Conservation (phyloP, 2,797 vertebrate species). For the Thaleichthys pacificus region DNA sequence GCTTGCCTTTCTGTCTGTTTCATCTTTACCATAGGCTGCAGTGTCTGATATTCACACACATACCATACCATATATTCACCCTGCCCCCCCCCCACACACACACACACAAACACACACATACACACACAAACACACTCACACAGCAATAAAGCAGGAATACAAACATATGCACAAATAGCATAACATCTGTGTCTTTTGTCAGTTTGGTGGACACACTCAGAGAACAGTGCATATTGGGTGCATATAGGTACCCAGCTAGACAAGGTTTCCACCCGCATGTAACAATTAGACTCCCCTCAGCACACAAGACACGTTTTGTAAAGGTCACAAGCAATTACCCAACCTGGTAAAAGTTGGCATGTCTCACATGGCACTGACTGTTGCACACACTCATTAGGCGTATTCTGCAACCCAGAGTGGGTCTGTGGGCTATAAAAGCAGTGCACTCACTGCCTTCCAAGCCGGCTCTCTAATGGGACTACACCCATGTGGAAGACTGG, state of each 20-base stretch:
- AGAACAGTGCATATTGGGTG: constrained; percentile 14
- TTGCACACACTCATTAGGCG: constrained; percentile 70
- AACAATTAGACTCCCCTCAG: constrained; percentile 56
- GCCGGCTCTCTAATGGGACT: constrained; percentile 55
- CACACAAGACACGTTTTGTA: constrained; percentile 59
- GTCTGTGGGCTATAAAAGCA: constrained; percentile 70
- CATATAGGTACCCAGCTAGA: constrained; percentile 3
- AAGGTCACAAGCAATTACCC: constrained; percentile 73
- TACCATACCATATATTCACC: background rate
- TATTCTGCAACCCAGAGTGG: constrained; percentile 65
- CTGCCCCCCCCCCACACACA: no score
- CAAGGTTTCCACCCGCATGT: constrained; percentile 40
- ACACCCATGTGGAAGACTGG: constrained; percentile 36
- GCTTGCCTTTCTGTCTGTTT: background rate
- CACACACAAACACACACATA: background rate
- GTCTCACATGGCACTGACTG: constrained; percentile 63
- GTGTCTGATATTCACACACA: background rate
- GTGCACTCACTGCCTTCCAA: constrained; percentile 51
- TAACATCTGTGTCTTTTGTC: background rate
- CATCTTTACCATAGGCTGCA: background rate
- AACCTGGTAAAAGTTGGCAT: constrained; percentile 68
- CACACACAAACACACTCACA: background rate
- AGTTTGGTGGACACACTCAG: constrained; percentile 9
- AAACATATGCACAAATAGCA: background rate
- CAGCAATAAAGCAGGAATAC: background rate